Evolutionary conservation across 2,113 vertebrate genomes (phyloP).

Genomic region (Macquaria australasica): DNA sequence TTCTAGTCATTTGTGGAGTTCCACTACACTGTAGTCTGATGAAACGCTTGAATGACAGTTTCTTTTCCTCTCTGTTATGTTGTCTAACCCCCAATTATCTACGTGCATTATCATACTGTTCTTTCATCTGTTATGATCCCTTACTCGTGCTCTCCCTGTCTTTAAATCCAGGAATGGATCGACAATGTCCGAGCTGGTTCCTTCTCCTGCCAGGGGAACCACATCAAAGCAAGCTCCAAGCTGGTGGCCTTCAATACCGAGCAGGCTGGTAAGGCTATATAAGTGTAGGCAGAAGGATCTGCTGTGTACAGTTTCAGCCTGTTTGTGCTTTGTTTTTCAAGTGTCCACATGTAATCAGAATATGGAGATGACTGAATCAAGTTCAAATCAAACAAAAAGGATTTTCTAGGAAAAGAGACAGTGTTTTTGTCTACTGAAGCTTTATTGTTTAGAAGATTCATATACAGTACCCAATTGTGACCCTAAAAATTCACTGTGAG

Average conservation of each 20-base stretch:
- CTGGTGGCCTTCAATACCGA: conserved; percentile 90
- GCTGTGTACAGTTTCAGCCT: neutral
- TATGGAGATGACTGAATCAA: neutral
- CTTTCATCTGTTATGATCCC: neutral
- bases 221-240: conserved; percentile 89
- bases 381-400: neutral
- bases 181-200: conserved; percentile 84
- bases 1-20: conserved; percentile 22
- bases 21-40: neutral
- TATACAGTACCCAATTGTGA: neutral
- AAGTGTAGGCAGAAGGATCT: neutral
- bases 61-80: neutral
- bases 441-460: neutral
- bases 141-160: neutral
- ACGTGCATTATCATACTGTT: neutral
- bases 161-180: conserved; percentile 90
- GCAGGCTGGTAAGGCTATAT: conserved; percentile 84
- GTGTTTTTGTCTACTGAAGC: neutral
- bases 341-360: neutral
- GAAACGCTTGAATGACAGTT: neutral
- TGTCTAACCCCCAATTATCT: neutral
- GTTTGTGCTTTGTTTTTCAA: neutral
- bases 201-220: conserved; percentile 84
- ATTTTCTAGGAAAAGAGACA: too few relatives aligned
- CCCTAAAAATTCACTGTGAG: neutral